Evolutionary conservation across 2,888 invertebrate species (phyloP), one percentile per base, ranked within the genome.

Genomic region (Temnothorax rugatulus): DNA sequence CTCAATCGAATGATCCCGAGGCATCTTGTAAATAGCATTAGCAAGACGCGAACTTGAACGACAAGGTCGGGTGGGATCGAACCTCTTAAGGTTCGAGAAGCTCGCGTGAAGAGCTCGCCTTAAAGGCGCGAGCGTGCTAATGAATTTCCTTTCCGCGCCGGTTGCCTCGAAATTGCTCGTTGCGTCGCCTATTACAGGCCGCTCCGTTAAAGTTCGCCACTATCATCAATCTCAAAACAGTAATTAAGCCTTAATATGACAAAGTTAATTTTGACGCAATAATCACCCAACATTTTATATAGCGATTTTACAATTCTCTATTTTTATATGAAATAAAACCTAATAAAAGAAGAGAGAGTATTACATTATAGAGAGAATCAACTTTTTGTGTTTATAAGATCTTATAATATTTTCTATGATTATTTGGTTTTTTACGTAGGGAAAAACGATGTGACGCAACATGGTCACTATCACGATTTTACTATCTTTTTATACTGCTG

Each of bases 111-210:
- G 44, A 73, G 59, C 68, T 29, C 44, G 29, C 18, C 47, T 47
- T 59, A 41, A 47, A 79, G 44, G 44, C 57, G 59, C 57, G 77
- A 71, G 57, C 34, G 52, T 54, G 52, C 79, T 81, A 81, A 81
- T 81, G 74, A 81, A 81, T 81, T 74, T 81, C 47, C 74, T 18
- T 74, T 81, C 18, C 77, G 34, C 74, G 59, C 57, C 59, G 47
- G 18, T 79, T 47, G 59, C 79, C 38, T 25, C 74, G 59, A 73
- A 74, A 81, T 81, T 81, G 59, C 74, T 74, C 59, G 73, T 71
- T 71, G 44, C 79, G 13, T 73, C 59, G 47, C 13, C 38, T 21
- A 25, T 79, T 81, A 81, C 47, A 9, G 13, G 34, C 11, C 34
- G 57, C 52, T 47, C 47, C 74, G 41, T 59, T 44, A 47, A 21